Evolutionary conservation across 2,888 invertebrate species (phyloP), one percentile per base, ranked within the genome.

Genomic region (Xestia ashworthii): DNA sequence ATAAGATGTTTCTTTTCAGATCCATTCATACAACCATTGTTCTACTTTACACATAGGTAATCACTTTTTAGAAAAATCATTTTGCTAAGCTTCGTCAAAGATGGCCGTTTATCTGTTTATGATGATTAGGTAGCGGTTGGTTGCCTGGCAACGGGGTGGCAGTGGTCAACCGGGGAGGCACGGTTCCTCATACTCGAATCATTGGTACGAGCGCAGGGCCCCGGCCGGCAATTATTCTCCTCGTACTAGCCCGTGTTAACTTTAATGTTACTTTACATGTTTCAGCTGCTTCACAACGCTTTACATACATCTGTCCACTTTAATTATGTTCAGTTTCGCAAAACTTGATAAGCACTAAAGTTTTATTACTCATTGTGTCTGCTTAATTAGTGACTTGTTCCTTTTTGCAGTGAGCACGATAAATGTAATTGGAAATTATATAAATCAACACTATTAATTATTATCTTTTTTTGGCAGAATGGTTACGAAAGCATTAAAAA

Each of bases 61-160:
- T 32, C 32, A 32, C 32, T 32, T 32, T 32, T 32, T 32, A 32
- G 32, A 32, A 32, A 81, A 87, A 87, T 76, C 73, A 74, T 84
- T 85, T 82, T 87, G 85, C 38, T 87, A 83, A 90, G 83, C 89
- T 88, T 93, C 91, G 93, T 92, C 93, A 94, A 94, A 95, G 94
- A 93, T 94, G 93, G 94, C 92, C 62, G 76, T 83, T 91, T 93
- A 95, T 96, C 94, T 95, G 94, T 95, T 96, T 97, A 96, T 96
- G 96, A 96, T 95, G 96, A 96, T 95, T 93, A 96, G 96, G 95
- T 92, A 93, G 94, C 91, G 93, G 90, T 91, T 90, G 92, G 96
- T 97, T 93, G 96, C 97, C 91, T 89, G 90, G 96, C 96, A 94
- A 96, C 96, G 93, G 94, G 95, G 93, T 91, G 94, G 94, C 91